These are phyloP conservation scores for Chrysodeixis includens DNA, from an alignment of 2,888 invertebrate genomes.

Conservation along the genomic window DNA sequence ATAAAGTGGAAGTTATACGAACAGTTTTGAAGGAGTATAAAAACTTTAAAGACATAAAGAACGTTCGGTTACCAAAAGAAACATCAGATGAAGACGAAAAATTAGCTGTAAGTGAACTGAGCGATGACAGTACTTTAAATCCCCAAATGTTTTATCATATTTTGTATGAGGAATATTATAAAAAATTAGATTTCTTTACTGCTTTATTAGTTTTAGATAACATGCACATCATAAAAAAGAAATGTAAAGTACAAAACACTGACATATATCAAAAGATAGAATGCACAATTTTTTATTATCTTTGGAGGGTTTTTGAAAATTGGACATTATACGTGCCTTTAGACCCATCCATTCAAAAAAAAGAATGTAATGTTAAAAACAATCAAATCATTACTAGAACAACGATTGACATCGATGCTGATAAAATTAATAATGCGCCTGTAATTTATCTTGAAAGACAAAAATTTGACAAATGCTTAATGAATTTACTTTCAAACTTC, in stretches of 20 bases:
- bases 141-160: neutral
- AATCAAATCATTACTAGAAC: no score
- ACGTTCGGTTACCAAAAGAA: neutral
- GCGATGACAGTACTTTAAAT: neutral
- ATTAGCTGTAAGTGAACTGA: neutral
- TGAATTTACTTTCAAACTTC: neutral
- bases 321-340: neutral
- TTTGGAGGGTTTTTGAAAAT: neutral
- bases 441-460: neutral
- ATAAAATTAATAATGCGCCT: neutral
- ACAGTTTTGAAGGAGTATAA: neutral
- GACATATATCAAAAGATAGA: neutral
- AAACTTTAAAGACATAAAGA: neutral
- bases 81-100: neutral
- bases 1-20: neutral
- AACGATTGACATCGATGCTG: neutral
- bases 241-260: neutral
- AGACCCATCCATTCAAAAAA: neutral
- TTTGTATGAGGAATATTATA: neutral
- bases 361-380: neutral
- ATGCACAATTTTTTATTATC: neutral
- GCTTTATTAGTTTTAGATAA: neutral
- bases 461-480: neutral
- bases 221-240: neutral
- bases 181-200: neutral